Conservation (phyloP, 2,113 vertebrate species). For the Mesembrinibis cayennensis region DNA sequence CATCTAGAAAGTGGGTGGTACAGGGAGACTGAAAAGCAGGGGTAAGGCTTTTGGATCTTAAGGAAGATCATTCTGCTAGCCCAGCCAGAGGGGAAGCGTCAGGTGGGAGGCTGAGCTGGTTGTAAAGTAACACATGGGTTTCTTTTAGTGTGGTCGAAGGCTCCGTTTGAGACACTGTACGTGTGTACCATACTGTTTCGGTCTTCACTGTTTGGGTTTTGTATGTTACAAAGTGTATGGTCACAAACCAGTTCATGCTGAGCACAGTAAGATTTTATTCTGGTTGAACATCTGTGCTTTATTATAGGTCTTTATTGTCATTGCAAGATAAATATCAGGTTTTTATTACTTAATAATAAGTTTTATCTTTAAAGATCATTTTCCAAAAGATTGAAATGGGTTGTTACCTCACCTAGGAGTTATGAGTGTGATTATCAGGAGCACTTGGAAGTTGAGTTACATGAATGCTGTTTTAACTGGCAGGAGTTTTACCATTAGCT, state of each 20-base stretch:
- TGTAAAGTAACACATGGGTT: background rate
- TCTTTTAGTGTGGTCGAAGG: background rate
- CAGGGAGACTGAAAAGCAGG: background rate
- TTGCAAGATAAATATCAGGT: background rate
- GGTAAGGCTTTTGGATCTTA: background rate
- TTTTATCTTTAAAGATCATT: conserved; percentile 46
- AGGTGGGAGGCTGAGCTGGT: background rate
- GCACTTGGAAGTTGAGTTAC: background rate
- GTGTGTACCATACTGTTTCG: fast-evolving
- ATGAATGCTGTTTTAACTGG: background rate
- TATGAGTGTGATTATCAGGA: background rate
- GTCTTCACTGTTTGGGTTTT: background rate
- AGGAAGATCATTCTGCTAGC: background rate
- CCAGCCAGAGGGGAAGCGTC: background rate
- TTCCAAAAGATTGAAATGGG: background rate
- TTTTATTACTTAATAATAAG: conserved; percentile 17
- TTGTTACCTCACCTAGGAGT: background rate
- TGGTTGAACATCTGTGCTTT: background rate
- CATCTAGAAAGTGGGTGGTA: background rate
- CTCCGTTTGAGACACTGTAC: background rate
- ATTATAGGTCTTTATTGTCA: background rate
- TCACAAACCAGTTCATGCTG: background rate
- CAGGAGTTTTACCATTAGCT: background rate
- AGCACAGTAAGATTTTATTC: background rate
- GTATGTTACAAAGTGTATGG: background rate